A percentile compares a stretch with the other conserved stretches of the same genome.
phyloP scores from a whole-genome alignment of 2,888 invertebrate genomes.

The Xestia ashworthii region DNA sequence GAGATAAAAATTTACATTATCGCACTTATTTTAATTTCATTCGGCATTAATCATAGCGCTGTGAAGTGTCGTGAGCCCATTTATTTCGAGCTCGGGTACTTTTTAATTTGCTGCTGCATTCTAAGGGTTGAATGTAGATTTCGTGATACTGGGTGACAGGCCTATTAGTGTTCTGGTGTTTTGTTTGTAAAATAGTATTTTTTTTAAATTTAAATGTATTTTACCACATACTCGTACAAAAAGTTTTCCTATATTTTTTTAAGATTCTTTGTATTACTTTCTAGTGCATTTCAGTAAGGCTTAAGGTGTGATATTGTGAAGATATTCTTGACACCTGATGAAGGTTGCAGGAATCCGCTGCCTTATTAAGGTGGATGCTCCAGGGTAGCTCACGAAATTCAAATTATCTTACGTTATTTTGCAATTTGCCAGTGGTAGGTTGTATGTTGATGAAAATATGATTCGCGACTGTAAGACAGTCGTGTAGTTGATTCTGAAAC shows the following conservation, averaged over 20 bases:
- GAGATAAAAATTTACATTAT: slow-evolving; percentile 87
- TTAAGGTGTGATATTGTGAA: background rate
- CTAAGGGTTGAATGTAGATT: slow-evolving; percentile 78
- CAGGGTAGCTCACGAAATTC: too few relatives aligned
- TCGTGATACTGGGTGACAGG: slow-evolving; percentile 60
- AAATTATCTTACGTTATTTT: too few relatives aligned
- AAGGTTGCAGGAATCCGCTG: too few relatives aligned
- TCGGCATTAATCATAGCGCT: slow-evolving; percentile 85
- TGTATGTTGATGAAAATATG: too few relatives aligned
- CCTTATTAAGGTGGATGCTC: too few relatives aligned
- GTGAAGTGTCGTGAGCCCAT: slow-evolving; percentile 75
- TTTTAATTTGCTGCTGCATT: slow-evolving; percentile 79
- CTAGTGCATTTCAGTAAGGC: background rate
- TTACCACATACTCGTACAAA: background rate
- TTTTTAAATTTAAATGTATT: background rate
- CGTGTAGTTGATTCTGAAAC: too few relatives aligned
- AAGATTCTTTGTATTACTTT: background rate
- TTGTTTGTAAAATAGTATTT: background rate
- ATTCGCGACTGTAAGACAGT: too few relatives aligned
- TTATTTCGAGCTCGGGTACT: slow-evolving; percentile 72
- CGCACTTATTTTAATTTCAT: slow-evolving; percentile 88
- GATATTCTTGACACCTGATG: too few relatives aligned
- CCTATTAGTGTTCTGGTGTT: slow-evolving; percentile 47
- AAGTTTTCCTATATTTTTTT: background rate
- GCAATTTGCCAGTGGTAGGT: too few relatives aligned